Base-by-base conservation (phyloP, 1,140 invertebrate species). In the Zaprionus gabonicus region DNA sequence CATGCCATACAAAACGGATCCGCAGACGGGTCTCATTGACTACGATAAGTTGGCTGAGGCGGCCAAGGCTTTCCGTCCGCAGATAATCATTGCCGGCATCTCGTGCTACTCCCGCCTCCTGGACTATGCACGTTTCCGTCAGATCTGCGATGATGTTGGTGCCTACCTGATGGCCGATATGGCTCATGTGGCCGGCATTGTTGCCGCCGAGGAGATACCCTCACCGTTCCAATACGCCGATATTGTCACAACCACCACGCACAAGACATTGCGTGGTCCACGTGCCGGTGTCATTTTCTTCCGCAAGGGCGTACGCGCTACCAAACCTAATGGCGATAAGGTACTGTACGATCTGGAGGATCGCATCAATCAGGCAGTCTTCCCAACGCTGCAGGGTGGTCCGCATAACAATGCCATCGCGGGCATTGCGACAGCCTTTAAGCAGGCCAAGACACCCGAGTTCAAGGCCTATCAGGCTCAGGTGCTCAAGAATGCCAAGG, bases 1-100 rank as follows among this genome's bases (percentile, higher is more conserved):
- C 13, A 98, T 99, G 96, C 98, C 98, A 4, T 99, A 99, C 91
- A 99, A 99, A 93, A 96, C 99, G 44, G 93, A 99, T 92, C 95
- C 96, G 3, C 91, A 93, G 58, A 98, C 97, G 15, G 99, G 98
- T 31, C 92, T 98, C 0, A 99, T 99, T 70, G 97, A 99, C 93
- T 99, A 99, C 91, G 97, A 99, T 68, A 95, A 96, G 85, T 93
- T 99, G 41, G 95, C 96, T 10, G 95, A 96, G 81, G 96, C 95
- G 41, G 98, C 98, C 0, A 95, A 94, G 80, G 94, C 98, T 0
- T 99, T 99, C 93, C 97, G 97, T 72, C 99, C 99, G 0, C 96
- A 96, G 81, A 90, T 99, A 4, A 99, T 99, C 63, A 96, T 99
- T 91, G 99, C 99, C 65, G 98, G 98, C 44, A 95, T 98, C 4